These are phyloP conservation scores for Volucella inflata DNA, from an alignment of 2,888 invertebrate species.

Conservation along the genomic window DNA sequence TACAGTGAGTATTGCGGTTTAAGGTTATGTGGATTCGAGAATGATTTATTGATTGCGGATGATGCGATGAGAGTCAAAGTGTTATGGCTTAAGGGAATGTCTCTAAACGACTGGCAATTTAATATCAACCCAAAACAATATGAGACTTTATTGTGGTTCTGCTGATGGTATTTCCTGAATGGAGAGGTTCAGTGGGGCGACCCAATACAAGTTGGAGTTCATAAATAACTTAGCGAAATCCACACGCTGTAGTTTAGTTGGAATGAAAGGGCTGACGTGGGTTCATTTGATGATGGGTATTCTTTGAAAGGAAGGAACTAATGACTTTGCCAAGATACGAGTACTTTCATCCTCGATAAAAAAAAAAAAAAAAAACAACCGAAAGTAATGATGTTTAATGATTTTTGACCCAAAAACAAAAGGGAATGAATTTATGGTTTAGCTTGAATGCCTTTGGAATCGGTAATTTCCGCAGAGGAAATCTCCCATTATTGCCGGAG, in stretches of 20 bases:
- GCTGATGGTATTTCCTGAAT: neutral
- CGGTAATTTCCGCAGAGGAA: conserved; percentile 41
- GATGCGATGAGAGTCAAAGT: conserved; percentile 23
- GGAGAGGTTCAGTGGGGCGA: neutral
- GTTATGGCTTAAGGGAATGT: neutral
- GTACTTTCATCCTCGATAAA: neutral
- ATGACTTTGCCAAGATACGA: conserved; percentile 9
- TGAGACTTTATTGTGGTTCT: conserved; percentile 7
- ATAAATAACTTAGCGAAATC: conserved; percentile 7
- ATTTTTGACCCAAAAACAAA: conserved; percentile 2
- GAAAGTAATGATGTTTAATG: neutral
- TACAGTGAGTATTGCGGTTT: conserved; percentile 15
- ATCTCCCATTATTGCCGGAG: conserved; percentile 2
- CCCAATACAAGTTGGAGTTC: neutral
- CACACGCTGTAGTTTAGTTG: too few relatives aligned
- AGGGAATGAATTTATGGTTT: neutral
- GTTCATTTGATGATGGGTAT: neutral
- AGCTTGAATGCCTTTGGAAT: conserved; percentile 8
- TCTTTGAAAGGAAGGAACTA: neutral
- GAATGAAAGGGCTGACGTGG: neutral
- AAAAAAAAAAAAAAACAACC: neutral
- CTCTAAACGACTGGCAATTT: conserved; percentile 20
- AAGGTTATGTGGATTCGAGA: conserved; percentile 7
- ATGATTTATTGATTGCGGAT: conserved; percentile 49
- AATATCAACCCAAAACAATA: conserved; percentile 17